Evolutionary conservation across 2,888 invertebrate genomes (phyloP).

Genomic region (Xestia sexstrigata): DNA sequence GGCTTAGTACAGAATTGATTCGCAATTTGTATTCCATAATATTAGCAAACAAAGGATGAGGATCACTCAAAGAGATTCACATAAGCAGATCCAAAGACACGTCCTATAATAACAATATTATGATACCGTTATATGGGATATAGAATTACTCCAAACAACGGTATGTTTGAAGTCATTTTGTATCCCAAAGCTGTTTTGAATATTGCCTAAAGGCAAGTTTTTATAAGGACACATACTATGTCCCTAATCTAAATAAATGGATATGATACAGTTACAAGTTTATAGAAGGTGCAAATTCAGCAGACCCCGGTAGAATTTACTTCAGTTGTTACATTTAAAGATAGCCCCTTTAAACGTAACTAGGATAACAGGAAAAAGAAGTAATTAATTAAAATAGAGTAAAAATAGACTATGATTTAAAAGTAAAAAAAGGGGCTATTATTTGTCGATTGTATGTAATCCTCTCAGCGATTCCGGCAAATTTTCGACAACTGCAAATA

Average conservation of each 20-base stretch:
- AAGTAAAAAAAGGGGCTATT: too few species aligned
- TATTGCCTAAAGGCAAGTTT: constrained; percentile 25
- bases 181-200: constrained; percentile 30
- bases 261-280: background rate
- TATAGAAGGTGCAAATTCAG: constrained; percentile 11
- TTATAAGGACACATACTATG: constrained; percentile 6
- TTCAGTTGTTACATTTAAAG: background rate
- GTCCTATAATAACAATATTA: constrained; percentile 18
- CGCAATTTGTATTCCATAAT: constrained; percentile 3
- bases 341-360: background rate
- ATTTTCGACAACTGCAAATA: background rate
- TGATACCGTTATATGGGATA: background rate
- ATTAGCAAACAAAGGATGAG: constrained; percentile 26
- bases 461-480: background rate
- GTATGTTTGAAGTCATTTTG: constrained; percentile 19
- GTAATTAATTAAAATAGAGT: background rate
- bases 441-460: background rate
- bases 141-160: constrained; percentile 1
- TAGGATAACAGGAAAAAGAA: background rate
- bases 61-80: background rate
- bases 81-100: background rate
- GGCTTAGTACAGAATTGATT: background rate
- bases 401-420: background rate
- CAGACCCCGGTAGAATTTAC: background rate
- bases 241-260: constrained; percentile 35